Percentiles rank a stretch among this genome's conserved stretches.
phyloP scores from a whole-genome alignment of 2,113 vertebrate species.

The Aleadryas rufinucha region DNA sequence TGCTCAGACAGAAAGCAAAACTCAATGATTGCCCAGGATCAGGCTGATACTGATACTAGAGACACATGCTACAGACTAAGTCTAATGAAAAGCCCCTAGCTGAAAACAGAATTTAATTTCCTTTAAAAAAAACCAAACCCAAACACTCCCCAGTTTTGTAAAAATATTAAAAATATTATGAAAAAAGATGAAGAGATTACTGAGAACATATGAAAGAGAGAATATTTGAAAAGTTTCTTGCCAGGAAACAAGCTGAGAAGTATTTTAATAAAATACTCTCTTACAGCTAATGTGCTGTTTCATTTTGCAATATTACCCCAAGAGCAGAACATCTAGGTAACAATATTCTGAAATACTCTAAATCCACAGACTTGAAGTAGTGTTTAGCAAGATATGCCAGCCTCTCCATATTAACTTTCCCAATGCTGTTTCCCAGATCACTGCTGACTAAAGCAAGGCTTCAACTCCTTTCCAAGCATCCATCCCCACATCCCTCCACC shows the following conservation, averaged over 20 bases:
- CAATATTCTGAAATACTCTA: neutral
- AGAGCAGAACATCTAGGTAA: neutral
- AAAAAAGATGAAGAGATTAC: constrained; percentile 63
- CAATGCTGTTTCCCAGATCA: neutral
- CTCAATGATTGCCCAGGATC: constrained; percentile 58
- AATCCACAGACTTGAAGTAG: neutral
- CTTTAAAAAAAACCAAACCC: neutral
- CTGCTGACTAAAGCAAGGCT: neutral
- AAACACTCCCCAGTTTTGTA: neutral
- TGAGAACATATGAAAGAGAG: neutral
- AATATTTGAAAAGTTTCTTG: constrained; percentile 22
- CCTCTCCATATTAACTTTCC: neutral
- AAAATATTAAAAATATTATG: constrained; percentile 46
- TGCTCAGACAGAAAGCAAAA: constrained; percentile 40
- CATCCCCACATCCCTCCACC: neutral
- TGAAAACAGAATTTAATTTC: constrained; percentile 72
- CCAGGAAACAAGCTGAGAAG: neutral
- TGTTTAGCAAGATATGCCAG: neutral
- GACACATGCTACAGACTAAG: neutral
- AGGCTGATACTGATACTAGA: neutral
- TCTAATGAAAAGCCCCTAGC: constrained; percentile 43
- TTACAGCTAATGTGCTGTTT: constrained; percentile 7
- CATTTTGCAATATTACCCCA: neutral
- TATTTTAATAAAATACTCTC: constrained; percentile 31
- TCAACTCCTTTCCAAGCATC: neutral